Evolutionary conservation across 2,888 invertebrate genomes (phyloP).

Genomic region (Torymus texanus): DNA sequence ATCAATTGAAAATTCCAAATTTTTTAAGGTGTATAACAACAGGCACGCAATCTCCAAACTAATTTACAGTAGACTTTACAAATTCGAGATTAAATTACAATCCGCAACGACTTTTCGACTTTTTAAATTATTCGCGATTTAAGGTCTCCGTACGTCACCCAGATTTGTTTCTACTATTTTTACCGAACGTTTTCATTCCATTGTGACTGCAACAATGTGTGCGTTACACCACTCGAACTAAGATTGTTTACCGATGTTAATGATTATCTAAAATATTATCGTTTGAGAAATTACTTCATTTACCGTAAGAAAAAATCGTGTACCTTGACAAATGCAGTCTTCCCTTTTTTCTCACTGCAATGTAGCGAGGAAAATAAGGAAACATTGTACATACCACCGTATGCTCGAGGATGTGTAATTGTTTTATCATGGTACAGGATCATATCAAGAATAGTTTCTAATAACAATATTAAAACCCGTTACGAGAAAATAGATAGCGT

Average conservation of each 20-base stretch:
- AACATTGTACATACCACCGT: neutral
- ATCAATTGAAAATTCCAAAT: slow-evolving; percentile 15
- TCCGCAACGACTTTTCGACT: slow-evolving; percentile 60
- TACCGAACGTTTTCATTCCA: slow-evolving; percentile 27
- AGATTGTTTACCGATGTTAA: slow-evolving; percentile 25
- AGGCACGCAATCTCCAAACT: slow-evolving; percentile 68
- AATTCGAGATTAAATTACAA: slow-evolving; percentile 59
- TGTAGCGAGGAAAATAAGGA: neutral
- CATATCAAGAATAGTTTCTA: slow-evolving; percentile 53
- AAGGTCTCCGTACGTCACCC: neutral
- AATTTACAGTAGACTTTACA: slow-evolving; percentile 61
- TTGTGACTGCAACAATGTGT: slow-evolving; percentile 22
- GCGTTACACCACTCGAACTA: slow-evolving; percentile 32
- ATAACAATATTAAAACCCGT: slow-evolving; percentile 39
- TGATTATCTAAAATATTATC: slow-evolving; percentile 36
- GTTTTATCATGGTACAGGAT: slow-evolving; percentile 47
- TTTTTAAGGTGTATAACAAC: slow-evolving; percentile 57
- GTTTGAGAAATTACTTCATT: slow-evolving; percentile 7
- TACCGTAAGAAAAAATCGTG: slow-evolving; percentile 15
- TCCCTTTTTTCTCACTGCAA: neutral
- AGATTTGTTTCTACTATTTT: neutral
- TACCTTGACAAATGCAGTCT: slow-evolving; percentile 25
- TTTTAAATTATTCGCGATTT: slow-evolving; percentile 30
- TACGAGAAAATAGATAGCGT: slow-evolving; percentile 46
- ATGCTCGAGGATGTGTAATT: neutral